Base-by-base conservation (phyloP, 1,140 invertebrate species). In the Drosophila funebris region DNA sequence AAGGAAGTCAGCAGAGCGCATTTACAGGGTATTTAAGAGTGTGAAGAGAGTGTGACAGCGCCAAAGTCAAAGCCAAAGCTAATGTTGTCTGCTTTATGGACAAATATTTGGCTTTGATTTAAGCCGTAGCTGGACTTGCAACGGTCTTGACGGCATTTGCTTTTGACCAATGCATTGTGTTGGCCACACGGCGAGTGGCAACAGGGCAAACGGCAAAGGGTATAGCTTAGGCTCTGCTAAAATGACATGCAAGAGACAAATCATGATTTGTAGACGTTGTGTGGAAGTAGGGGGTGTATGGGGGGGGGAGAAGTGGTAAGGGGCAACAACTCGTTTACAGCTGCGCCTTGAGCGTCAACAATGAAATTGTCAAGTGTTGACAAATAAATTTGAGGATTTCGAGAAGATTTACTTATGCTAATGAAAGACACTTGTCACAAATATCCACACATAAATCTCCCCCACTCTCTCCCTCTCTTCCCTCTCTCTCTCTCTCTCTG, bases 311-410 rank as follows among this genome's bases (percentile, higher is more conserved):
- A 9, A 33, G 6, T 6, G 8, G 46, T 6, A 8, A 14, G n/a
- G 27, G 22, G 16, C 22, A 22, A 14, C 61, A 61, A 41, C 64
- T 68, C 77, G 63, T 67, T 76, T 76, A 64, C 68, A 76, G 80
- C 80, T 85, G 64, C 73, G 70, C 69, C 67, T 66, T 31, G 56
- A 73, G 79, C 71, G 77, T 85, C 77, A 90, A 90, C 81, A 90
- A 90, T 90, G 87, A 90, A 90, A 90, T 90, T 90, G 87, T 90
- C 87, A 90, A 90, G 85, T 90, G 87, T 90, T 90, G 87, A 90
- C 87, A 90, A 90, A 90, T 90, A 90, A 90, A 90, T 90, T 90
- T 90, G 81, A 87, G 87, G 87, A 90, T 90, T 85, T 85, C 66
- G 61, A 76, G 69, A 68, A 90, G 80, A 90, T 89, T 85, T 90